phyloP scores from a whole-genome alignment of 2,113 vertebrate species.

The Sorex araneus region DNA sequence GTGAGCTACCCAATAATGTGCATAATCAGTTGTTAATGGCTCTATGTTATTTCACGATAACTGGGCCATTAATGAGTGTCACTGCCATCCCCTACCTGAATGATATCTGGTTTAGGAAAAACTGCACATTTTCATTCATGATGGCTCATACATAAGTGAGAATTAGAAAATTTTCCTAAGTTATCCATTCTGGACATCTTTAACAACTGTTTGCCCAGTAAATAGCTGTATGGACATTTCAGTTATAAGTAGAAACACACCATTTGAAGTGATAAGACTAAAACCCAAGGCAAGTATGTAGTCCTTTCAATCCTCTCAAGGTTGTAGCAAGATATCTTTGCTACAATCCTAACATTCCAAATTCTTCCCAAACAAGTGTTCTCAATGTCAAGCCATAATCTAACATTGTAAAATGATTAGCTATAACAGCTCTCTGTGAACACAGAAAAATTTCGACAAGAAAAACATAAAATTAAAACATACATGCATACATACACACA shows the following conservation, averaged over 20 bases:
- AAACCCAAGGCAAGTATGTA: neutral
- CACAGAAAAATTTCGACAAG: constrained; percentile 7
- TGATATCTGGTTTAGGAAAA: neutral
- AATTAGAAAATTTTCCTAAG: neutral
- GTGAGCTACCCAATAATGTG: constrained; percentile 83
- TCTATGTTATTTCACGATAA: constrained; percentile 74
- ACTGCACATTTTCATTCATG: neutral
- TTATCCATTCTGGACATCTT: neutral
- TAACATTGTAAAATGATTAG: neutral
- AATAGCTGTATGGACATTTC: neutral
- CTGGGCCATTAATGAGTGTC: constrained; percentile 80
- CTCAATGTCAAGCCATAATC: neutral
- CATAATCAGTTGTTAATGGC: constrained; percentile 86
- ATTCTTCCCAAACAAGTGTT: constrained; percentile 5
- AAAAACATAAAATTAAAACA: neutral
- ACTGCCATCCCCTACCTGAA: constrained; percentile 59
- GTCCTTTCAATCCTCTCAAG: constrained; percentile 5
- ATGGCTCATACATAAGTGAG: neutral
- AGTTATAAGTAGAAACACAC: neutral
- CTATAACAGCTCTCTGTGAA: neutral
- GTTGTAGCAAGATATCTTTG: neutral
- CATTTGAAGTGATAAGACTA: constrained; percentile 53
- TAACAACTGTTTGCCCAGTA: neutral
- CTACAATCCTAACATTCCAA: constrained; percentile 35
- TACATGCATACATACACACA: neutral